phyloP scores from a whole-genome alignment of 2,113 vertebrate species.

The Triplophysa tibetana region DNA sequence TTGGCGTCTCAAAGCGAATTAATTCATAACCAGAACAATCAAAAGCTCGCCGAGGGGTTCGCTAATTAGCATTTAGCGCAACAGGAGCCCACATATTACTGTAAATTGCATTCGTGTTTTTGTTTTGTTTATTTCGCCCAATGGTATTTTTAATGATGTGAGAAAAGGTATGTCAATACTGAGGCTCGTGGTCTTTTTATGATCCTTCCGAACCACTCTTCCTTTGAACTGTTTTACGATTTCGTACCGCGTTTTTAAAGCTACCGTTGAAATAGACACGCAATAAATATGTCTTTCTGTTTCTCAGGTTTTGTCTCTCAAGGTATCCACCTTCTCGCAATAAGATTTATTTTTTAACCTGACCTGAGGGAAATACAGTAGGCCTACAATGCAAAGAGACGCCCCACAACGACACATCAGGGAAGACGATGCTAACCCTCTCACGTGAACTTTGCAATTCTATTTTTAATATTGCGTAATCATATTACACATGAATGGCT shows the following conservation, averaged over 20 bases:
- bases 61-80: neutral
- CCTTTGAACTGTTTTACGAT: too few relatives aligned
- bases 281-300: slow-evolving; percentile 4
- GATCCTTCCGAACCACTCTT: too few relatives aligned
- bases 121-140: slow-evolving; percentile 28
- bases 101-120: slow-evolving; percentile 37
- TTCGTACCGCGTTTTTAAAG: too few relatives aligned
- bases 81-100: slow-evolving; percentile 1
- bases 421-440: neutral
- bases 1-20: slow-evolving; percentile 27
- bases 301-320: neutral
- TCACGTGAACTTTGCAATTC: slow-evolving; percentile 1
- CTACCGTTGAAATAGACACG: neutral
- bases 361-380: neutral
- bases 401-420: neutral
- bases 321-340: neutral
- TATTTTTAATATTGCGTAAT: neutral
- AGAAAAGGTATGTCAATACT: too few relatives aligned
- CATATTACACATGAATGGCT: neutral
- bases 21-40: slow-evolving; percentile 16
- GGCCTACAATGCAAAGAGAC: neutral
- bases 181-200: too few relatives aligned
- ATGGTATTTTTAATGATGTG: neutral
- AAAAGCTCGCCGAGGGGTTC: slow-evolving; percentile 35
- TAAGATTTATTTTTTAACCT: slow-evolving; percentile 4